These are phyloP conservation scores for Ciconia maguari DNA, from an alignment of 2,113 vertebrate genomes.

Conservation along the genomic window DNA sequence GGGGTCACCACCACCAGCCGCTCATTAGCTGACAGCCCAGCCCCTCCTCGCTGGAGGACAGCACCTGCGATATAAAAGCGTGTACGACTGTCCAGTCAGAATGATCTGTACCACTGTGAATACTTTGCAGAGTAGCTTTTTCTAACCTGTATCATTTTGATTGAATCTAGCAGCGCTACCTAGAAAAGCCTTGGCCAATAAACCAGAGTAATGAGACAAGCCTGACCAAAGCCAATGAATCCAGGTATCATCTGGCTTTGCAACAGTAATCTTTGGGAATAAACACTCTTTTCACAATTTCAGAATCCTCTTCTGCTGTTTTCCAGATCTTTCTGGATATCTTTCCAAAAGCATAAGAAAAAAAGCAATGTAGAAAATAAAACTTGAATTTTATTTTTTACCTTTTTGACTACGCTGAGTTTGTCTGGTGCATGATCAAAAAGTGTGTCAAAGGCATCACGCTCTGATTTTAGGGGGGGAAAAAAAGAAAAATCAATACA, in stretches of 20 bases:
- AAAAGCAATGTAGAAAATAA: background rate
- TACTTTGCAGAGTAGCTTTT: background rate
- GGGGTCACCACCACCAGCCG: fast-evolving
- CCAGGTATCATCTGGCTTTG: background rate
- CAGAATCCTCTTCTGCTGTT: background rate
- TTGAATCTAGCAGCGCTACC: background rate
- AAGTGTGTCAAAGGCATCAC: constrained; percentile 87
- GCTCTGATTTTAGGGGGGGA: constrained; percentile 60
- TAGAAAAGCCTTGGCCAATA: background rate
- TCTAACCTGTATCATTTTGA: background rate
- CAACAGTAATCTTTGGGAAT: background rate
- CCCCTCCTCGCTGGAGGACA: background rate
- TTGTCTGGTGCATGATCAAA: constrained; percentile 88
- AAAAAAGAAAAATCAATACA: background rate
- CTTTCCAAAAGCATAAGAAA: background rate
- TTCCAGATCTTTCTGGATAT: background rate
- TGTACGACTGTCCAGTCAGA: background rate
- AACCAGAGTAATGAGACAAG: background rate
- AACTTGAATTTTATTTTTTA: background rate
- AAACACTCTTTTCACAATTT: background rate
- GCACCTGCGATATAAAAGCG: background rate
- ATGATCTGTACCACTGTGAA: background rate
- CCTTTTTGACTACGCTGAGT: constrained; percentile 86
- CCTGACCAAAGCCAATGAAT: background rate
- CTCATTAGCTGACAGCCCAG: background rate